A percentile compares a stretch with the other conserved stretches of the same genome.
Conservation (phyloP, 2,888 invertebrate species). For the Eupithecia pulchellata region DNA sequence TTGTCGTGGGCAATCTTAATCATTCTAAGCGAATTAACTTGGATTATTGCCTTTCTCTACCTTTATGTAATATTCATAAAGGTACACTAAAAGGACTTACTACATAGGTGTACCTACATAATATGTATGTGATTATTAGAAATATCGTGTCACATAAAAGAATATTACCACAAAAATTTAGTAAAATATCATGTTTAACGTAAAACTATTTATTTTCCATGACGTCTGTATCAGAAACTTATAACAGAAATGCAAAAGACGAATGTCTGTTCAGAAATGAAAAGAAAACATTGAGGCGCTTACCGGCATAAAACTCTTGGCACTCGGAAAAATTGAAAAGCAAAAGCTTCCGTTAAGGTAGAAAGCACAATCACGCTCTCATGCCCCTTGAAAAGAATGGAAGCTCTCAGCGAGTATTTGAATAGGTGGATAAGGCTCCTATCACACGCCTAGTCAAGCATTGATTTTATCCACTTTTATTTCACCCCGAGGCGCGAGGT, state of each 20-base stretch:
- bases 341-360: slow-evolving; percentile 72
- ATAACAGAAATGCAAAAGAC: slow-evolving; percentile 34
- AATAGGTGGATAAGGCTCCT: slow-evolving; percentile 25
- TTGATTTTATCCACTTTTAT: slow-evolving; percentile 20
- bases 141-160: neutral
- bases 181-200: neutral
- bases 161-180: no score
- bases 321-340: slow-evolving; percentile 82
- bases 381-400: slow-evolving; percentile 66
- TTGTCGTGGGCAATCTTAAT: neutral
- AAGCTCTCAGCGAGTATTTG: slow-evolving; percentile 41
- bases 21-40: neutral
- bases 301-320: slow-evolving; percentile 70
- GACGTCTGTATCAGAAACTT: slow-evolving; percentile 1
- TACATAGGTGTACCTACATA: neutral
- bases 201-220: neutral
- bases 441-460: slow-evolving; percentile 25
- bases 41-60: neutral
- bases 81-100: no score
- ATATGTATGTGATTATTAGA: no score
- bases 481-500: neutral
- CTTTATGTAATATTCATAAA: neutral
- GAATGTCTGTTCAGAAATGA: slow-evolving; percentile 75
- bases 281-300: slow-evolving; percentile 73
- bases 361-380: slow-evolving; percentile 71